phyloP scores from a whole-genome alignment of 2,888 invertebrate genomes.

The Galeruca laticollis region DNA sequence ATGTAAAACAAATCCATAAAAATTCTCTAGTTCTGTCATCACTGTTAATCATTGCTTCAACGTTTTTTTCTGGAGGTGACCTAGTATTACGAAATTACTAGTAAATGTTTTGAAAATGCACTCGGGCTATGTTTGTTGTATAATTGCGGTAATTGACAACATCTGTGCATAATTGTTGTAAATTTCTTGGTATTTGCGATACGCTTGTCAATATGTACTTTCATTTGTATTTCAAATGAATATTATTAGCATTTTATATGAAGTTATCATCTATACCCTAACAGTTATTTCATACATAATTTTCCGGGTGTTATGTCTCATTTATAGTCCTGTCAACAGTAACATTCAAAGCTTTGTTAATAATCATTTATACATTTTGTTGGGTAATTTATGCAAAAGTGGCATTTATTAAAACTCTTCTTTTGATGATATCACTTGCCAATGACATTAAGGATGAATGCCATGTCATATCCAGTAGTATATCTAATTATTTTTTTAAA shows the following conservation, averaged over 20 bases:
- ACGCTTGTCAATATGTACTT: neutral
- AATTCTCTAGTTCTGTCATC: neutral
- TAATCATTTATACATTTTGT: neutral
- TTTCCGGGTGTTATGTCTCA: neutral
- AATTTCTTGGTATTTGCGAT: slow-evolving; percentile 12
- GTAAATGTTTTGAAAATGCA: neutral
- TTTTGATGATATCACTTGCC: no score
- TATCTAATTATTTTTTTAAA: no score
- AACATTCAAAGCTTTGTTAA: neutral
- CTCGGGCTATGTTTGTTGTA: neutral
- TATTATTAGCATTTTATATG: slow-evolving; percentile 6
- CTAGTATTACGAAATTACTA: slow-evolving; percentile 1
- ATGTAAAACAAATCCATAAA: neutral
- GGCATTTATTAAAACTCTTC: no score
- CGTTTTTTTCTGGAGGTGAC: neutral
- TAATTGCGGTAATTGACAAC: slow-evolving; percentile 23
- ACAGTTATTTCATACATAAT: neutral
- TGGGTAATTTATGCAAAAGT: neutral
- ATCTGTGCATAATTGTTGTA: slow-evolving; percentile 23
- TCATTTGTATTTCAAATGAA: slow-evolving; percentile 1
- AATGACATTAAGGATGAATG: no score
- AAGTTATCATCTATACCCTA: neutral
- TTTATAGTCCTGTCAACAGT: neutral
- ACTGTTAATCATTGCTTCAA: neutral
- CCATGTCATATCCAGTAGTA: no score